These are phyloP conservation scores for Sterrhoptilus dennistouni DNA, from an alignment of 2,113 vertebrate genomes.

Conservation along the genomic window DNA sequence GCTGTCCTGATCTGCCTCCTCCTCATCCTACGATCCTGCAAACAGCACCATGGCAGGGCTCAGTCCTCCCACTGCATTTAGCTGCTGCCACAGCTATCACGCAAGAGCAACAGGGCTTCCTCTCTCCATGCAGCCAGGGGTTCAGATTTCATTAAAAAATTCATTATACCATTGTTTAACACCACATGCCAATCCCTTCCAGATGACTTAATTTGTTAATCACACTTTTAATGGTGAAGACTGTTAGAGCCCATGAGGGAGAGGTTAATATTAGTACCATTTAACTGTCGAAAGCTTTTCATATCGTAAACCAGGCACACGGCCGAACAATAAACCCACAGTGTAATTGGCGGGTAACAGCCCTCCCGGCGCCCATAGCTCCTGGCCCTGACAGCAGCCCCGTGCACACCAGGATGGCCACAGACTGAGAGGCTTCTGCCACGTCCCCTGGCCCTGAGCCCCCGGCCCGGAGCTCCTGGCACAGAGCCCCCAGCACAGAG, in stretches of 20 bases:
- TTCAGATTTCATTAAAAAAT: neutral
- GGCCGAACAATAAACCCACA: constrained; percentile 59
- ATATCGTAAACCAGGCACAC: constrained; percentile 60
- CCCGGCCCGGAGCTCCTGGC: accelerated
- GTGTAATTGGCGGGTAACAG: constrained; percentile 69
- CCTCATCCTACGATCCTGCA: accelerated
- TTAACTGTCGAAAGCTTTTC: constrained; percentile 66
- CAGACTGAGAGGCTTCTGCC: accelerated
- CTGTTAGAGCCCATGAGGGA: constrained; percentile 57
- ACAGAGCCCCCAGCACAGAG: no score
- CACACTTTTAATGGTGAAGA: constrained; percentile 55
- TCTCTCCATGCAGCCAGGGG: neutral
- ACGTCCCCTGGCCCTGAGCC: accelerated
- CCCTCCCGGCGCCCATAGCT: constrained; percentile 59
- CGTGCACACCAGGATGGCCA: neutral
- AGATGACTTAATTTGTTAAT: constrained; percentile 78
- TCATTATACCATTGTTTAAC: constrained; percentile 50
- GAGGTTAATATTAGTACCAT: constrained; percentile 72
- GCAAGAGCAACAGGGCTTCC: neutral
- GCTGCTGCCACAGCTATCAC: neutral
- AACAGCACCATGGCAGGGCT: accelerated
- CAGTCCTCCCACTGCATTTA: neutral
- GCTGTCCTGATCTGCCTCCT: neutral
- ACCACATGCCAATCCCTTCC: constrained; percentile 59
- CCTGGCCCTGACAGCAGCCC: constrained; percentile 52